Base-by-base conservation (phyloP, 64 coral and sea anemone species). In the Acropora tenuis region DNA sequence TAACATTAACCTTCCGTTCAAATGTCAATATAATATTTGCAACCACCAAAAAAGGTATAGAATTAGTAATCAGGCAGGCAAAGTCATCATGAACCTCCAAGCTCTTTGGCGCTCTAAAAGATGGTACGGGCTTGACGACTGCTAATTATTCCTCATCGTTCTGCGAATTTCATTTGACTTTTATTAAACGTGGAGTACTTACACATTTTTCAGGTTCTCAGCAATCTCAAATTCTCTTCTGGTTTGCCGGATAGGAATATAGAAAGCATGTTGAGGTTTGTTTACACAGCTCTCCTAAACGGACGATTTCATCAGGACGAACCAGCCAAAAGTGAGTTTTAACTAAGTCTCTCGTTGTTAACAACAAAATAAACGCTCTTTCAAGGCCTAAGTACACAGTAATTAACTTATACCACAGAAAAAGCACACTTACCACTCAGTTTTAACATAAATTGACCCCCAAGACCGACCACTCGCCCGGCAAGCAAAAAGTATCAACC, bases 321-420 rank as follows among this genome's bases (percentile, higher is more conserved):
- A 3, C 18, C 71, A 73, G 18, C 8, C 18, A 3, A n/a, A 2
- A 6, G 8, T 73, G 71, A 73, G 71, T 3, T 2, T 20, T 20
- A 73, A 20, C 20, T 20, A 73, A 73, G 16, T 42, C 71, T 2
- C 0, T 73, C 71, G 71, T 73, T 73, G 71, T 73, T 73, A 3
- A 73, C 71, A 73, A 73, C 71, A 73, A 73, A 73, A 73, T 73
- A 5, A 73, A 8, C 1, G 18, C 1, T 74, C 4, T 74, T 74
- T 3, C 71, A 74, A 74, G 71, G 71, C 8, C 42, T 74, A 74
- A 74, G 19, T 74, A 7, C 30, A 74, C 16, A 74, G 4, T 74
- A 74, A 74, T 74, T 74, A 74, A 74, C 71, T 74, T 74, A 20
- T 9, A 69, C 67, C 16, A n/a, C 16, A 74, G n/a, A 30, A 74